Base-by-base conservation (phyloP, 2,797 vertebrate genomes). In the Phalloptychus januarius region DNA sequence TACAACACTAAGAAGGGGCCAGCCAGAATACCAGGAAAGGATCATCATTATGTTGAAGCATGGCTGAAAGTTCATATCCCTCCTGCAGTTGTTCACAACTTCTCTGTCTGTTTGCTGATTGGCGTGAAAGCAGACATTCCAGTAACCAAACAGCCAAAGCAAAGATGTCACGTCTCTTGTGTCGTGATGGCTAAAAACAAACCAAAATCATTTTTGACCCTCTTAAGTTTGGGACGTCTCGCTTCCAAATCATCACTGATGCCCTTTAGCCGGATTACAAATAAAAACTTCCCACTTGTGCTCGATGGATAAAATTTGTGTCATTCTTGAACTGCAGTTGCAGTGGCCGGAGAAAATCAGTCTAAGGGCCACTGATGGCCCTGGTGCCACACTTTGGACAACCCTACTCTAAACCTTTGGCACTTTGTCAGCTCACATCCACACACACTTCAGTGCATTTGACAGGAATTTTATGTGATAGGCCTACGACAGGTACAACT, bases 221-320 rank as follows among this genome's bases (percentile, higher is more conserved):
- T 70, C 44, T 33, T 72, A 76, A 82, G 42, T 67, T 42, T 52
- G 72, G 81, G 86, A 72, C 82, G 87, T 88, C 83, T 85, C 70
- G 78, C 87, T 74, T 80, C 75, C 71, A 67, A 78, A 72, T 36
- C 74, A 75, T 84, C 84, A 74, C n/a, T 63, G 42, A 72, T 79
- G 71, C 52, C 2, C 31, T 77, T 48, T 48, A 48, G 5, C 46
- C 46, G 5, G 18, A 48, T 48, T 48, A 48, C 0, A 20, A 48
- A 20, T 48, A 2, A 48, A 7, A 48, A 18, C 5, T 48, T 20
- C 6, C 46, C 18, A 48, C 46, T 6, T 48, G 46, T 20, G 6
- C 46, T 48, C 18, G 7, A 20, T 20, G 46, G 18, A 48, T 48
- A 48, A 20, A 48, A 48, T 48, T 20, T 48, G 46, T 20, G 7